Evolutionary conservation across 2,888 invertebrate species (phyloP), one percentile per base, ranked within the genome.

Genomic region (Eumacrocentrus americanus): DNA sequence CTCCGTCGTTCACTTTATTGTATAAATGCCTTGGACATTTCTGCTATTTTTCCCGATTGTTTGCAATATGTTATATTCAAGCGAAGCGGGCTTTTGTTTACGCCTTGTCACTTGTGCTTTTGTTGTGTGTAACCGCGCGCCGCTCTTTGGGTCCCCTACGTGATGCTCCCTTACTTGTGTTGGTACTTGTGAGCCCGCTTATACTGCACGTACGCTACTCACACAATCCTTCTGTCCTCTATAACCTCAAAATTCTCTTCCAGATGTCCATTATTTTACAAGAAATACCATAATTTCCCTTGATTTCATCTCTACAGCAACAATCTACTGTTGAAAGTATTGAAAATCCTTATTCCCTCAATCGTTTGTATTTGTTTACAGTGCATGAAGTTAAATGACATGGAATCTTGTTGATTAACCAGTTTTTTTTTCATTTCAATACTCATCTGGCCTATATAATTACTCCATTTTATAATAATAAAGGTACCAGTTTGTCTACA

Each of bases 61-160:
- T 66, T 58, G 58, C 23, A 48, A 7, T 16, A 25, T 37, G 22
- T 35, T 20, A 37, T 23, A 47, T 22, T 47, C 3, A 12, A 34
- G 12, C 29, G 7, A 16, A 56, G 55, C 55, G 46, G 37, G 47
- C 20, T 72, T 71, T 77, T 77, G 77, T 77, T 77, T 77, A 77
- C 77, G 77, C 77, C 75, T 77, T 77, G 77, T 77, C 77, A 77
- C 74, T 77, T 70, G 74, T 64, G 70, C 72, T 76, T 75, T 72
- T 76, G 76, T 76, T 74, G 76, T 77, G 74, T 75, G 73, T 66
- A 71, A 69, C 71, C 71, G 76, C 74, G 74, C 77, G 74, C 74
- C 72, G 70, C 72, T 72, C 70, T 59, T 60, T 63, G 56, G 37
- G 62, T 67, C 47, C 40, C 53, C 69, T 70, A 67, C 63, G 61